A percentile compares a stretch with the other conserved stretches of the same genome.
These are phyloP conservation scores for Albula glossodonta DNA, from an alignment of 2,113 vertebrate species.

Conservation along the genomic window DNA sequence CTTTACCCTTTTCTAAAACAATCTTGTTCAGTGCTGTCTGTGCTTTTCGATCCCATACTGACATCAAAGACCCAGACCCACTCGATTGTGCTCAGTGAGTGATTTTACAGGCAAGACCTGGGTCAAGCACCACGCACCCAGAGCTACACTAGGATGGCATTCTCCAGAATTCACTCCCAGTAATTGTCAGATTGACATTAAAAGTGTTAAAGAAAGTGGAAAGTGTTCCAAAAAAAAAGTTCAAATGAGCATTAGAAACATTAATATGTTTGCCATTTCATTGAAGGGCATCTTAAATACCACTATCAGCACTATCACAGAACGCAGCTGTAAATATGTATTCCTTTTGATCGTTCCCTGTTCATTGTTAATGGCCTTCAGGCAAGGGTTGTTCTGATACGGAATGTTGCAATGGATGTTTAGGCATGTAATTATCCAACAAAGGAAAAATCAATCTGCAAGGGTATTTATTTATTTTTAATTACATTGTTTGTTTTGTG, in stretches of 20 bases:
- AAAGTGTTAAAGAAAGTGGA: background rate
- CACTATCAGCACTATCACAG: constrained; percentile 4
- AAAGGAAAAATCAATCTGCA: constrained; percentile 9
- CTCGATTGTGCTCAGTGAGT: no score
- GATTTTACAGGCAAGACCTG: background rate
- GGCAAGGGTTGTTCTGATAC: background rate
- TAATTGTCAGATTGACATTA: background rate
- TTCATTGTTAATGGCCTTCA: constrained; percentile 3
- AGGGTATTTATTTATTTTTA: constrained; percentile 24
- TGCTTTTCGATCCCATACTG: no score
- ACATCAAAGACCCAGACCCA: no score
- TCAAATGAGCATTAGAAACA: background rate
- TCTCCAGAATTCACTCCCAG: background rate
- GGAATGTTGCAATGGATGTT: constrained; percentile 6
- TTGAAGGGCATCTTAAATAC: background rate
- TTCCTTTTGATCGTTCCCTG: background rate
- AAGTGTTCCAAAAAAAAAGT: no score
- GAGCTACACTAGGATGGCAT: background rate
- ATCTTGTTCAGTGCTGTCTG: no score
- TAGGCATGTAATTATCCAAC: constrained; percentile 4
- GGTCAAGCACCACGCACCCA: background rate
- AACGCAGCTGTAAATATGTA: background rate
- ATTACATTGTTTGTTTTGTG: constrained; percentile 21
- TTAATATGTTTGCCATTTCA: background rate
- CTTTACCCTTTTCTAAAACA: no score